These are phyloP conservation scores for Hypercompe scribonia DNA, from an alignment of 2,888 invertebrate species.

Conservation along the genomic window DNA sequence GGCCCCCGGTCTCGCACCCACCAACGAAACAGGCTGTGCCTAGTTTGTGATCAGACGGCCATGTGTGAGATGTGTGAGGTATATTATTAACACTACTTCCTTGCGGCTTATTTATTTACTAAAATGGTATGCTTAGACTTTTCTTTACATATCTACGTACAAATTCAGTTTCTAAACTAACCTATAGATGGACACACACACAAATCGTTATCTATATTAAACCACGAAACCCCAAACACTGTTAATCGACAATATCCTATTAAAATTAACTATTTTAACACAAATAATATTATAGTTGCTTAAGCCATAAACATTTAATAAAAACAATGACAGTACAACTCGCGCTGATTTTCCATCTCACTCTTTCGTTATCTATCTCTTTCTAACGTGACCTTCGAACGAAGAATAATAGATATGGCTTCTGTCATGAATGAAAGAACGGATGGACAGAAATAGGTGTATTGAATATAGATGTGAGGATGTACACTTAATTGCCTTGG, in stretches of 20 bases:
- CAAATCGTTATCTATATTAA: background rate
- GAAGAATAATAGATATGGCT: constrained; percentile 29
- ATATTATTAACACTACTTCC: no score
- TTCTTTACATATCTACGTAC: no score
- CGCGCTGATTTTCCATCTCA: constrained; percentile 43
- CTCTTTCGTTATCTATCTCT: constrained; percentile 23
- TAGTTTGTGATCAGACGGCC: no score
- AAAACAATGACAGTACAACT: constrained; percentile 36
- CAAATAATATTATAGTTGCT: background rate
- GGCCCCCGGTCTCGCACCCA: no score
- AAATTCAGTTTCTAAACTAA: background rate
- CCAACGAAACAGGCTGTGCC: no score
- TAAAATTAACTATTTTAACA: background rate
- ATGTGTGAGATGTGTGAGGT: no score
- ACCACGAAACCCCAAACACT: background rate
- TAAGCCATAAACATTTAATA: constrained; percentile 8
- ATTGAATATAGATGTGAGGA: no score
- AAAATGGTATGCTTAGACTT: no score
- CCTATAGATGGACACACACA: background rate
- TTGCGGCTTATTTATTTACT: no score
- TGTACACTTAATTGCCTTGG: no score
- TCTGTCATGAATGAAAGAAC: background rate
- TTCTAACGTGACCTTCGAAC: constrained; percentile 14
- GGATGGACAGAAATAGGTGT: background rate
- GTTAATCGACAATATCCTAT: background rate